Evolutionary conservation across 2,888 invertebrate species (phyloP), one percentile per base, ranked within the genome.

Genomic region (Cosmopolites sordidus): DNA sequence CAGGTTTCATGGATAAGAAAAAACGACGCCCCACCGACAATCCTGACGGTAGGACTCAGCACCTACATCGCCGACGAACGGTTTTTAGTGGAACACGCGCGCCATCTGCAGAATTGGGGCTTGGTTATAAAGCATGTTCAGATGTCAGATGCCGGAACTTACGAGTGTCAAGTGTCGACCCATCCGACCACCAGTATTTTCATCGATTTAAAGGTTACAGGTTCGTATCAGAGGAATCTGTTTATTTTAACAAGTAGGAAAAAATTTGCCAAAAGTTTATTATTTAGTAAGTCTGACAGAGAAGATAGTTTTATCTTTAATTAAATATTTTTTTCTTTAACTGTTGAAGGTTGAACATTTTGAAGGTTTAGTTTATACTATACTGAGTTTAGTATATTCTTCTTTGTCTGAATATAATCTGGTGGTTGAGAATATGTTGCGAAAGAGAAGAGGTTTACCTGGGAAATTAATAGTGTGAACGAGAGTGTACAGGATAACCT

Each of bases 151-250:
- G 83, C 82, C 39, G 88, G 87, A 27, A 76, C 83, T 46, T 88
- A 87, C 69, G 84, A 87, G 79, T 88, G 88, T 74, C 87, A 88
- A 79, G 84, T 88, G 69, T 87, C 87, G 43, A 87, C 87, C 44
- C 85, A 88, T 75, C 88, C 88, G 14, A 86, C 87, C 16, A 80
- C 84, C 62, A 86, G 86, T 63, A 83, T 87, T 68, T 82, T 84
- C 67, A 83, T 86, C 54, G 83, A 87, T 68, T 77, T 88, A 62
- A 84, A 84, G 59, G 83, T 88, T 62, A 76, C 86, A 70, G 84
- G 88, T 88, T 78, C 80, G 78, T 56, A 54, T 43, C 51, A 27
- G 30, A 45, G 29, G 3, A 41, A 12, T 5, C 17, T 37, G 11
- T 45, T n/a, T 45, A 5, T 43, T n/a, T 43, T 16, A 41, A 5